These are phyloP conservation scores for Xestia ashworthii DNA, from an alignment of 2,888 invertebrate species.

Conservation along the genomic window DNA sequence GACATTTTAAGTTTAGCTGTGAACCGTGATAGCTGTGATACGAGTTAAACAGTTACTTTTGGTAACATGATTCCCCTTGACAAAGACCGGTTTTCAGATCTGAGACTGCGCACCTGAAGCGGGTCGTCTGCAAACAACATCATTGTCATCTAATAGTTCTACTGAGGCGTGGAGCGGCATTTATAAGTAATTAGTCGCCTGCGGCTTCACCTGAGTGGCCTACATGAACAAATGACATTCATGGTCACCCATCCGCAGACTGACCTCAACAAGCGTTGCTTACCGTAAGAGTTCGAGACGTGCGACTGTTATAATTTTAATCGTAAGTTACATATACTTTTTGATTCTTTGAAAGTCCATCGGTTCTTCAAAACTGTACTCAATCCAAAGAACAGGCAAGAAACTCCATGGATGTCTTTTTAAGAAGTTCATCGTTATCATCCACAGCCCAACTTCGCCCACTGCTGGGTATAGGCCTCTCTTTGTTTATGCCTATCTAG, in stretches of 20 bases:
- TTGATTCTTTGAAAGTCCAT: background rate
- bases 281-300: background rate
- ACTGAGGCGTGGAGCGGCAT: too few relatives aligned
- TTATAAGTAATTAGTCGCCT: too few relatives aligned
- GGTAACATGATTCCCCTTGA: too few relatives aligned
- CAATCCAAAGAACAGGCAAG: background rate
- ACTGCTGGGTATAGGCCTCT: background rate
- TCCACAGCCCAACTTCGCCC: background rate
- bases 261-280: background rate
- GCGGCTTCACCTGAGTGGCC: too few relatives aligned
- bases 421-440: background rate
- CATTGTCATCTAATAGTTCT: too few relatives aligned
- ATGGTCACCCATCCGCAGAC: background rate
- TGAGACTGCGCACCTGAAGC: too few relatives aligned
- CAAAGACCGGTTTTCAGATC: too few relatives aligned
- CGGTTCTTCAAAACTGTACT: background rate
- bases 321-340: background rate
- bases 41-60: too few relatives aligned
- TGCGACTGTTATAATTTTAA: background rate
- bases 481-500: background rate
- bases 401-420: background rate
- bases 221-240: too few relatives aligned
- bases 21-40: too few relatives aligned
- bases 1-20: too few relatives aligned
- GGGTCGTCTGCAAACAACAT: too few relatives aligned